Evolutionary conservation across 2,113 vertebrate genomes (phyloP).

Genomic region (Pachypanchax playfairii): DNA sequence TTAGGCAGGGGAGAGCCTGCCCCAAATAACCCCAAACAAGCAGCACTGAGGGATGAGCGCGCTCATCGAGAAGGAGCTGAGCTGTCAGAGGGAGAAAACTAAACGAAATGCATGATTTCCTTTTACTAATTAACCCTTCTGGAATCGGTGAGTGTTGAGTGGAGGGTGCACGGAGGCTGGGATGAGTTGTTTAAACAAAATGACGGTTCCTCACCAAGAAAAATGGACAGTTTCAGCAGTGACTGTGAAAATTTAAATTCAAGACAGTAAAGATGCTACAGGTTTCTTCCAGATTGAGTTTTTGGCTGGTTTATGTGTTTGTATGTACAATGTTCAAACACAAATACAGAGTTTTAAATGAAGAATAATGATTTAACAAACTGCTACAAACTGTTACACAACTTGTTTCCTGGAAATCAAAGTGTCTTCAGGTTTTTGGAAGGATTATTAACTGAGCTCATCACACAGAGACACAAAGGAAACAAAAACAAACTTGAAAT

Average conservation of each 20-base stretch:
- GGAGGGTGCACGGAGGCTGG: background rate
- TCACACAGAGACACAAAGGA: background rate
- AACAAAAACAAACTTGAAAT: background rate
- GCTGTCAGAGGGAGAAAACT: conserved; percentile 28
- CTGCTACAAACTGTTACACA: background rate
- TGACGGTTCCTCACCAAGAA: conserved; percentile 20
- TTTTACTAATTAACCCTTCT: conserved; percentile 61
- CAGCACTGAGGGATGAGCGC: conserved; percentile 33
- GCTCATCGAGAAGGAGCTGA: conserved; percentile 23
- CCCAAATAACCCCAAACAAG: conserved; percentile 52
- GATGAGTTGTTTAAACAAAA: conserved; percentile 22
- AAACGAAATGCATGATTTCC: conserved; percentile 41
- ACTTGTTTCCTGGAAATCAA: conserved; percentile 3
- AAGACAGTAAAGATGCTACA: background rate
- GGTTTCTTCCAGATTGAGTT: background rate
- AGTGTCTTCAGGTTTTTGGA: background rate
- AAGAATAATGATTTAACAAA: background rate
- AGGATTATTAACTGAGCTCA: background rate
- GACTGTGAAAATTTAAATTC: conserved; percentile 45
- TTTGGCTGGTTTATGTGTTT: too few species aligned
- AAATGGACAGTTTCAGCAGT: conserved; percentile 2
- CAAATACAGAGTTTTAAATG: background rate
- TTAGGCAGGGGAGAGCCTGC: conserved; percentile 51
- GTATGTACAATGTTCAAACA: background rate
- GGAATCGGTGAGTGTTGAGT: conserved; percentile 26